phyloP scores from a whole-genome alignment of 2,797 vertebrate species.

The Australoheros facetus region DNA sequence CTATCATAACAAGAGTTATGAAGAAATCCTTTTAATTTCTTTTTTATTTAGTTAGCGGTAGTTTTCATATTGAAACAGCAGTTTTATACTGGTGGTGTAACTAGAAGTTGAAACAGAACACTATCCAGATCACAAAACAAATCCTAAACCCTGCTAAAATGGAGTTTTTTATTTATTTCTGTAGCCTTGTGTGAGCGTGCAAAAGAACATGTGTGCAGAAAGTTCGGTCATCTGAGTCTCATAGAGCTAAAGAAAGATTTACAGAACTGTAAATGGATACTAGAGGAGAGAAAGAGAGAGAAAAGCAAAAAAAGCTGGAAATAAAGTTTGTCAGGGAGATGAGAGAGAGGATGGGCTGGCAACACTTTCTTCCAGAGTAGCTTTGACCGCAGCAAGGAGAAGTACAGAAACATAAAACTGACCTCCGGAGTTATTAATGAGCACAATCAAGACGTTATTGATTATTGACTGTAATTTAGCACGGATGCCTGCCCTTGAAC shows the following conservation, averaged over 20 bases:
- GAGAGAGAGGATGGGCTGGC: not conserved
- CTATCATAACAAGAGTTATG: too few relatives aligned
- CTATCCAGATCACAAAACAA: not conserved
- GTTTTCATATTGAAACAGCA: too few relatives aligned
- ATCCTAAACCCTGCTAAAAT: constrained; percentile 3
- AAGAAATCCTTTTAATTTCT: too few relatives aligned
- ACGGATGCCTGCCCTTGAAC: constrained; percentile 61
- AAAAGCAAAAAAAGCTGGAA: constrained; percentile 7
- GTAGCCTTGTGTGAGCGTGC: not conserved
- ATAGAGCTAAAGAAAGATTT: constrained; percentile 17
- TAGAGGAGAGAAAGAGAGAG: constrained; percentile 7
- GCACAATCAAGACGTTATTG: constrained; percentile 58
- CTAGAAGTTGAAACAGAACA: too few relatives aligned
- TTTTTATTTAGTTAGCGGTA: too few relatives aligned
- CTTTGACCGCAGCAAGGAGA: constrained; percentile 43
- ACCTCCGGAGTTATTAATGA: constrained; percentile 65
- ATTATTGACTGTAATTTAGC: constrained; percentile 60
- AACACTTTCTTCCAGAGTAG: constrained; percentile 28
- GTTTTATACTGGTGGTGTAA: too few relatives aligned
- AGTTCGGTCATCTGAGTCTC: not conserved
- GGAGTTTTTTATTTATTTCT: not conserved
- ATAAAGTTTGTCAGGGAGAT: constrained; percentile 24
- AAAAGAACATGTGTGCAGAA: not conserved
- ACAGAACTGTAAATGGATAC: constrained; percentile 2
- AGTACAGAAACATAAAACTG: constrained; percentile 49